Evolutionary conservation across 2,113 vertebrate genomes (phyloP), one percentile per base, ranked within the genome.

Genomic region (Gymnarchus niloticus): DNA sequence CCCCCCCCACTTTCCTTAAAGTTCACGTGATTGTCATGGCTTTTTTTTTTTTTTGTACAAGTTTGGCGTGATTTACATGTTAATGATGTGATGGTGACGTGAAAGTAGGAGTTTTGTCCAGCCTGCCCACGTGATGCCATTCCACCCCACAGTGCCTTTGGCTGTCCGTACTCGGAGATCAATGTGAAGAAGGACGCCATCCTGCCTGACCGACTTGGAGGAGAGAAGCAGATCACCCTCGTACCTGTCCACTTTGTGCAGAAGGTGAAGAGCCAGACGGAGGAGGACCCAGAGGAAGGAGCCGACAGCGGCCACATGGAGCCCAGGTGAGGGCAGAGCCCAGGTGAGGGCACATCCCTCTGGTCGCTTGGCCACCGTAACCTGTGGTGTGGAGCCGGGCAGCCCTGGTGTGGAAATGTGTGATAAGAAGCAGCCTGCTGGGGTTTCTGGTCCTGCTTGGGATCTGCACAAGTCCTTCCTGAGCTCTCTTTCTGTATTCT

Each of bases 161-260:
- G 95, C 48, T 95, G 95, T 90, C 95, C 95, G 0, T 95, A 95
- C 85, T 95, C 95, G 0, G 95, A 95, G 23, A 94, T 93, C 7
- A 95, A 95, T 84, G 87, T 94, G 89, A 92, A 92, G 59, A 95
- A 95, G 52, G 95, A 95, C 77, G 89, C 89, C 81, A 88, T 91
- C 73, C 89, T 95, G 54, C 94, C 94, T 1, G 94, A 95, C 86
- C 90, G 95, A 56, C 90, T 95, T 21, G 94, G 93, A 41, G 93
- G 92, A 52, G 94, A 94, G 87, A 89, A 91, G 83, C 90, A 89
- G 41, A 86, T 94, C 86, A 92, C 91, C 25, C 91, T 94, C 0
- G 89, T 95, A 56, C 93, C 94, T 3, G 91, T 93, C 51, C 87
- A 76, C 86, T 90, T 91, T 57, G 89, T 89, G 23, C 87, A 91